phyloP scores from a whole-genome alignment of 2,797 vertebrate genomes.

The Acanthis flammea region DNA sequence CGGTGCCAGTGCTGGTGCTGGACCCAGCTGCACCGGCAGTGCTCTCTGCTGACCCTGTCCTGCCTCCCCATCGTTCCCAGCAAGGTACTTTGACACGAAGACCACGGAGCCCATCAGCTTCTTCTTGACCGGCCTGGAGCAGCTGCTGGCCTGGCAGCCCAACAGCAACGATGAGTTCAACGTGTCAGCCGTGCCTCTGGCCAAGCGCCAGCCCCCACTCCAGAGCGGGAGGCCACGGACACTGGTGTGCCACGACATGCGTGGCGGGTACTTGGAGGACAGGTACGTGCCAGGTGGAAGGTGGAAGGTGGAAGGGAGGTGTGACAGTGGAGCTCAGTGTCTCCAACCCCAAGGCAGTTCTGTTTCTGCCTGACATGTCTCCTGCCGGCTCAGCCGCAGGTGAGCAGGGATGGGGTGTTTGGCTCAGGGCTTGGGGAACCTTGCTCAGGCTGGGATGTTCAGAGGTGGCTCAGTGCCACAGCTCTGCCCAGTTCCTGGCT shows the following conservation, averaged over 20 bases:
- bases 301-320: accelerated
- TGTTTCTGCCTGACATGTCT: neutral
- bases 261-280: constrained; percentile 92
- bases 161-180: constrained; percentile 81
- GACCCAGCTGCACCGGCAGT: accelerated
- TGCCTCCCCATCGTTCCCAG: constrained; percentile 61
- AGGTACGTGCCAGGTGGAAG: constrained; percentile 68
- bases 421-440: accelerated
- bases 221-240: constrained; percentile 74
- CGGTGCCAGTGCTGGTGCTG: neutral
- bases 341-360: neutral
- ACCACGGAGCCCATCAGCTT: constrained; percentile 88
- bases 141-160: constrained; percentile 85
- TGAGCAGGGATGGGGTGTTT: neutral
- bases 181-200: constrained; percentile 74
- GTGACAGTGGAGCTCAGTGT: accelerated
- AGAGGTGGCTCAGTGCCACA: neutral
- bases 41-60: accelerated
- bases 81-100: constrained; percentile 81
- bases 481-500: neutral
- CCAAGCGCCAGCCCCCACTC: constrained; percentile 79
- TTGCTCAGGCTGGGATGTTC: neutral
- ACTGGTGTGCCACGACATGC: constrained; percentile 93
- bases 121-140: constrained; percentile 82
- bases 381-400: accelerated